Percentiles rank a stretch among this genome's conserved stretches.
These are phyloP conservation scores for Ectemnius continuus DNA, from an alignment of 2,888 invertebrate genomes.

Conservation along the genomic window DNA sequence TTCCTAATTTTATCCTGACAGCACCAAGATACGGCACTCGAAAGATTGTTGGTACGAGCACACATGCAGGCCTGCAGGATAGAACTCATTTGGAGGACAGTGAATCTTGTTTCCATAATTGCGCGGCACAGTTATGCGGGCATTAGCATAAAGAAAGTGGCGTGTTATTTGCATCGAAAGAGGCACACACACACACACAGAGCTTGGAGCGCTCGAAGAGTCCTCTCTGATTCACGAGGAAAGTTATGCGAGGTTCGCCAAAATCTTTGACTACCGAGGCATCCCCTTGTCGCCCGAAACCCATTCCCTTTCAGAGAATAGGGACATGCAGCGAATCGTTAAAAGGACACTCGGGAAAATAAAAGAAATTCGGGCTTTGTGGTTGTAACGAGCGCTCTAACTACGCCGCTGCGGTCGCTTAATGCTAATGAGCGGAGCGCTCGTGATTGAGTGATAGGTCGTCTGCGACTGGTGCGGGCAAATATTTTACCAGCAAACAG, in stretches of 20 bases:
- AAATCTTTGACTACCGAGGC: constrained; percentile 28
- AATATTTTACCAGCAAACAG: constrained; percentile 34
- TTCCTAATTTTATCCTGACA: neutral
- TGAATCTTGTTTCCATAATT: constrained; percentile 8
- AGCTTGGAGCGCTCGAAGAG: neutral
- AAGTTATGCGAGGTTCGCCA: constrained; percentile 36
- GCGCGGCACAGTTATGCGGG: constrained; percentile 18
- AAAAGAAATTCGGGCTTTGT: no score
- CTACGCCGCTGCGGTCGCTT: neutral
- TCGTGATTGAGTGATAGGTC: constrained; percentile 5
- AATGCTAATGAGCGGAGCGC: neutral
- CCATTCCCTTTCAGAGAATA: no score
- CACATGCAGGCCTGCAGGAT: neutral
- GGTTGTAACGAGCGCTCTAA: no score
- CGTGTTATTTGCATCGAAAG: constrained; percentile 31
- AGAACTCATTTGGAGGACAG: neutral
- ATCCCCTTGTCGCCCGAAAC: neutral
- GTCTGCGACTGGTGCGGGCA: constrained; percentile 1
- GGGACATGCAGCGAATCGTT: neutral
- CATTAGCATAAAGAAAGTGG: constrained; percentile 25
- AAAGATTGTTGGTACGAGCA: no score
- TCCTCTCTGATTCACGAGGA: constrained; percentile 44
- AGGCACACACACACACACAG: constrained; percentile 29
- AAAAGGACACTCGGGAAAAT: neutral
- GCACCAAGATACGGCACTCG: no score